Evolutionary conservation across 2,888 invertebrate genomes (phyloP), one percentile per base, ranked within the genome.

Genomic region (Coecobrya sp.): DNA sequence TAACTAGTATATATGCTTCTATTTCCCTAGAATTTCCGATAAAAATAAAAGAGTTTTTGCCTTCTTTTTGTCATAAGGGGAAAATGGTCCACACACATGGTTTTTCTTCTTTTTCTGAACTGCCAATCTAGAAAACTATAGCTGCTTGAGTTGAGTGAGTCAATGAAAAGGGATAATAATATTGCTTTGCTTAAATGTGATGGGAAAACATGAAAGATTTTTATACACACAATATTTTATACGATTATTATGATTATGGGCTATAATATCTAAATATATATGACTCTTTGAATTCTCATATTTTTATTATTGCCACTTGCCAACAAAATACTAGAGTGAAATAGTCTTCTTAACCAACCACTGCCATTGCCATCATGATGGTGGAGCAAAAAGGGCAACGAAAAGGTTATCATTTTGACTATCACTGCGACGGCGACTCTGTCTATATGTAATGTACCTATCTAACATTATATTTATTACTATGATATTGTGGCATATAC

Each of bases 181-280:
- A 88, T 70, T 70, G 86, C 76, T 36, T 22, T 19, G 16, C 49
- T 36, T 36, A 25, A 42, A 76, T 19, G 16, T 59, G 59, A 45
- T 79, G 42, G 13, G 27, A 49, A 27, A 65, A 11, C 62, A 82
- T 65, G 68, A 79, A 49, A 84, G 79, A 79, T 25, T 79, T 73
- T 19, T 36, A 36, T 36, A 36, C 36, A 36, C 36, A 36, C 36
- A 36, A 36, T 36, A 36, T 36, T 36, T 90, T 73, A 65, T 89
- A 89, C 22, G 89, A 82, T 89, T 84, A 89, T 89, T 89, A 90
- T 85, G 90, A 90, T 91, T 86, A 85, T 85, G 76, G 19, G 62
- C 86, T 25, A 68, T 86, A 76, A 91, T 91, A 90, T 91, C 91
- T 91, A 86, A 91, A 91, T 81, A 90, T 90, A 86, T 90, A 91